These are phyloP conservation scores for Drosophila mauritiana DNA, from an alignment of 1,140 invertebrate genomes.

Conservation along the genomic window DNA sequence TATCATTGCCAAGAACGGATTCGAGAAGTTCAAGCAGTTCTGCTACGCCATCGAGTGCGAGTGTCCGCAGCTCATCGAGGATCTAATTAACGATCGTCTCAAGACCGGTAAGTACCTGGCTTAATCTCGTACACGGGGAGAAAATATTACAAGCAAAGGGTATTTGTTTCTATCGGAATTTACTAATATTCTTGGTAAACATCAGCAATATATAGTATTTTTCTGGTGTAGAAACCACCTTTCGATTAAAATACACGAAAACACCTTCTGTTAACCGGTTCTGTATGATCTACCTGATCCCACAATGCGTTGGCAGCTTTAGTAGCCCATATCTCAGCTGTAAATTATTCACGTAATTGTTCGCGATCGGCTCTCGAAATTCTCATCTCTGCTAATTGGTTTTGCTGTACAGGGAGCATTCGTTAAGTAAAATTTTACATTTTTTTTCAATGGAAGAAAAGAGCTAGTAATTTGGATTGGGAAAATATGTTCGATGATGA, in stretches of 20 bases:
- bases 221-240: conserved; percentile 3
- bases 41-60: conserved; percentile 86
- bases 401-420: conserved; percentile 23
- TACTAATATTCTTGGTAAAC: not conserved
- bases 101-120: conserved; percentile 77
- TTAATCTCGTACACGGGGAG: not conserved
- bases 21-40: conserved; percentile 86
- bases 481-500: too few relatives aligned
- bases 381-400: conserved; percentile 64
- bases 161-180: not conserved
- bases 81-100: conserved; percentile 85
- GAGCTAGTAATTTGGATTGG: too few relatives aligned
- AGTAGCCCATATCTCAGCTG: conserved; percentile 56
- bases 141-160: not conserved
- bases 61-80: conserved; percentile 86
- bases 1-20: conserved; percentile 86
- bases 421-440: not conserved
- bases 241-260: conserved; percentile 14
- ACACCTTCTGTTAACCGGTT: conserved; percentile 59
- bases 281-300: conserved; percentile 39
- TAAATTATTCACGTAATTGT: conserved; percentile 80
- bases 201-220: not conserved
- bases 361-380: conserved; percentile 68
- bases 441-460: too few relatives aligned
- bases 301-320: conserved; percentile 57